Evolutionary conservation across 2,888 invertebrate species (phyloP).

Genomic region (Atherix ibis): DNA sequence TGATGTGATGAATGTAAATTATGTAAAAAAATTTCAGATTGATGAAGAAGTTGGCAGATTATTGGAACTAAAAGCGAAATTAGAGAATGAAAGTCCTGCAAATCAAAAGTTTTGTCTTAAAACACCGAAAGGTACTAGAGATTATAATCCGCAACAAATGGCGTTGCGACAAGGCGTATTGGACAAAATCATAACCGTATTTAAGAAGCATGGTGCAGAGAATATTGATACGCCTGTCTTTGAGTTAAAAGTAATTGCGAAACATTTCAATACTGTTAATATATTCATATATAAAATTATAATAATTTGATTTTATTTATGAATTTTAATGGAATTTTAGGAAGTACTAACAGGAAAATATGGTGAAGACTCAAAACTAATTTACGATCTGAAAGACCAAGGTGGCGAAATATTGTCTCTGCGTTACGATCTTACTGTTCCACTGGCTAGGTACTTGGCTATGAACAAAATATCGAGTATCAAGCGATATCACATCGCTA

Average conservation of each 20-base stretch:
- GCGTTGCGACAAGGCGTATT: conserved; percentile 73
- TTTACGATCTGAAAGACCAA: conserved; percentile 96
- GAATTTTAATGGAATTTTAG: conserved; percentile 39
- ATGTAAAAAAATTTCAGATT: conserved; percentile 43
- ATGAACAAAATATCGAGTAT: conserved; percentile 91
- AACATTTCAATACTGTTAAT: not conserved
- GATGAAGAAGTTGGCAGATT: conserved; percentile 71
- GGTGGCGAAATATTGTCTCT: conserved; percentile 94
- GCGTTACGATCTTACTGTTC: conserved; percentile 95
- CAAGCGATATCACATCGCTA: conserved; percentile 96
- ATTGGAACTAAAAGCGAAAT: conserved; percentile 60
- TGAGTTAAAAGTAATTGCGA: conserved; percentile 68
- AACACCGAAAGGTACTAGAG: conserved; percentile 87
- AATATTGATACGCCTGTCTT: conserved; percentile 98
- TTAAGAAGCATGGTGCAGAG: conserved; percentile 94
- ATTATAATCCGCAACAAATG: conserved; percentile 92
- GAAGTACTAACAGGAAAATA: conserved; percentile 98
- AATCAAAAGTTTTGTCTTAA: conserved; percentile 74
- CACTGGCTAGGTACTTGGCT: conserved; percentile 92
- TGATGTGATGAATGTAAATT: conserved; percentile 1
- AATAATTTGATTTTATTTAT: conserved; percentile 3
- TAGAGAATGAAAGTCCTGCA: conserved; percentile 39
- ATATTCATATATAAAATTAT: conserved; percentile 2
- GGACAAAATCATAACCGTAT: conserved; percentile 71
- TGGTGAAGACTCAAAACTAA: conserved; percentile 97